Percentiles rank a stretch among this genome's conserved stretches.
phyloP scores from a whole-genome alignment of 1,140 invertebrate species.

The Tetramorium simillimum region DNA sequence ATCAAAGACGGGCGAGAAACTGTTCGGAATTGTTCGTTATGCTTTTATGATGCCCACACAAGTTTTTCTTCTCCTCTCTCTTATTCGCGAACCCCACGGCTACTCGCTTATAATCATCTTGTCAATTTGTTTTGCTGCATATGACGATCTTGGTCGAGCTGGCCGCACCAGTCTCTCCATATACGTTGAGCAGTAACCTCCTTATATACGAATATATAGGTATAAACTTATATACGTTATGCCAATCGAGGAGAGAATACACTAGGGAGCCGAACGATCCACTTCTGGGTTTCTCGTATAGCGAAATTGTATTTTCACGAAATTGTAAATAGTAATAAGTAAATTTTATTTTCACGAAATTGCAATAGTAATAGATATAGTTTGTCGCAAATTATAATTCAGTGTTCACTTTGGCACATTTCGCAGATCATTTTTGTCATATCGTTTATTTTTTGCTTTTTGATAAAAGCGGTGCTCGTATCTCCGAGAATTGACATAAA shows the following conservation, averaged over 20 bases:
- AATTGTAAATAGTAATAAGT: conserved; percentile 69
- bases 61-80: conserved; percentile 16
- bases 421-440: neutral
- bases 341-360: conserved; percentile 78
- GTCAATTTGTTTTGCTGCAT: conserved; percentile 74
- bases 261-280: neutral
- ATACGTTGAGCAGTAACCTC: conserved; percentile 71
- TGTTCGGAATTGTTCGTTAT: conserved; percentile 9
- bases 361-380: conserved; percentile 80
- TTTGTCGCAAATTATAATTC: neutral
- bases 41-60: conserved; percentile 57
- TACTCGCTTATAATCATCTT: conserved; percentile 74
- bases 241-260: conserved; percentile 8
- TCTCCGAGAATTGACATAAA: neutral
- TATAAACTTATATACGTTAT: conserved; percentile 75
- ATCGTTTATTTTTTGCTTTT: neutral
- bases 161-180: conserved; percentile 73
- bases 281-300: conserved; percentile 15
- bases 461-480: neutral
- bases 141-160: conserved; percentile 65
- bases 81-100: conserved; percentile 5
- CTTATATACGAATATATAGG: conserved; percentile 78
- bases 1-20: neutral
- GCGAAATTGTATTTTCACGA: conserved; percentile 62
- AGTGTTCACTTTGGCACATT: neutral